Evolutionary conservation across 2,113 vertebrate genomes (phyloP), one percentile per base, ranked within the genome.

Genomic region (Pygathrix nemaeus): DNA sequence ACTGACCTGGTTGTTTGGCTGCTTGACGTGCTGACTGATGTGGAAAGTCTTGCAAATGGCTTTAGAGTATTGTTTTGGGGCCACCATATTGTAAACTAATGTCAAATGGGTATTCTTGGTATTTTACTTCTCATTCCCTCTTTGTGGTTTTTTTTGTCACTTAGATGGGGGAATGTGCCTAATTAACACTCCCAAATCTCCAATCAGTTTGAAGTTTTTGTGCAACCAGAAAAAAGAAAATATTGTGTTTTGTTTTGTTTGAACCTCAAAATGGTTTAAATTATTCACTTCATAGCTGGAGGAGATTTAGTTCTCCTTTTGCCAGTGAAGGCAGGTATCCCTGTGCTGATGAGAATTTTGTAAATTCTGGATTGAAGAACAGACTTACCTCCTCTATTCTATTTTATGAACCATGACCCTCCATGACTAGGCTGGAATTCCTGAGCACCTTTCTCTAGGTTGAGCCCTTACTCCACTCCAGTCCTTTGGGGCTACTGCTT

Each of bases 141-240:
- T 91, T 83, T 85, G 35, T 78, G 93, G 61, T 17, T 86, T 93
- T 87, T 73, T 95, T 93, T 91, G 70, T 93, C 76, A 78, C 45
- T 70, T 83, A 72, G 38, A 45, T 68, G 38, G 40, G 30, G n/a
- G 23, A 52, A 27, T 89, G 57, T 72, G 50, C 64, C 70, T 76
- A 43, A 50, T 95, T 87, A 88, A 92, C n/a, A 88, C 48, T 13
- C 48, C 40, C 14, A 55, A 81, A 84, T 82, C 61, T 92, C 87
- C 50, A 89, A 14, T 86, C n/a, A 82, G 40, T 88, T 88, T 27
- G 43, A 38, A 48, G 25, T 23, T 88, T 81, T 75, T 59, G 40
- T 59, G 20, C n/a, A 61, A 55, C 83, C n/a, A 75, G 72, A 84
- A 40, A 75, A 59, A 94, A 68, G 30, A 80, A 78, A 90, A 83